Percentiles rank a stretch among this genome's conserved stretches.
Conservation (phyloP, 2,888 invertebrate genomes). For the Epinotia bilunana region DNA sequence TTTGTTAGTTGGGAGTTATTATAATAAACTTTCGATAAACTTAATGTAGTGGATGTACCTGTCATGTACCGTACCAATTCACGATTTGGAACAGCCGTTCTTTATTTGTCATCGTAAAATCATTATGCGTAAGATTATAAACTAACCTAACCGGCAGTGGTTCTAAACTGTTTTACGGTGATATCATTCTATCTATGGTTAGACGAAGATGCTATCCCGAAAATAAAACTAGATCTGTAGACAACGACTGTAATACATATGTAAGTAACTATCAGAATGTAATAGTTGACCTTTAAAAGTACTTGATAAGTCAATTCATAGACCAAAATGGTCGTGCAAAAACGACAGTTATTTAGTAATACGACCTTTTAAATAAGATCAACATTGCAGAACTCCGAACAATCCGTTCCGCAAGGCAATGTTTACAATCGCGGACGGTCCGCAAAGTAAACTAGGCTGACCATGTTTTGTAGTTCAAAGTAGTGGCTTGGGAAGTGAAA, state of each 20-base stretch:
- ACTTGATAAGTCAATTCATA: background rate
- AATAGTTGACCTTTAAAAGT: conserved; percentile 5
- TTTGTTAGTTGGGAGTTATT: too few relatives aligned
- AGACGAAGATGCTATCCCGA: background rate
- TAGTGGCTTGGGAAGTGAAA: background rate
- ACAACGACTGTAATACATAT: too few relatives aligned
- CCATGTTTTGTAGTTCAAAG: conserved; percentile 33
- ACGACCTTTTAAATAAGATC: conserved; percentile 30
- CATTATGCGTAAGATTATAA: too few relatives aligned
- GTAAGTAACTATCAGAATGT: background rate
- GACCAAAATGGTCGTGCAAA: conserved; percentile 1
- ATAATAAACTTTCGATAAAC: too few relatives aligned
- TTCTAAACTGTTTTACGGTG: too few relatives aligned
- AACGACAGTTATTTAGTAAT: conserved; percentile 21
- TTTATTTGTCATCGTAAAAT: too few relatives aligned
- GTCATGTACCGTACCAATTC: background rate
- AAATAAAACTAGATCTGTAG: background rate
- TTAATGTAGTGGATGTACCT: too few relatives aligned
- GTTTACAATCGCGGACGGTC: conserved; percentile 35
- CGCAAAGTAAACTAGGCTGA: conserved; percentile 37
- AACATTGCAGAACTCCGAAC: conserved; percentile 19
- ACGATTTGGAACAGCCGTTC: background rate
- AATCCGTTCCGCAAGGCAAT: conserved; percentile 20
- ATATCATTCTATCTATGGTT: background rate
- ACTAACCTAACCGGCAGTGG: too few relatives aligned